Base-by-base conservation (phyloP, 2,888 invertebrate species). In the Tiliacea citrago region DNA sequence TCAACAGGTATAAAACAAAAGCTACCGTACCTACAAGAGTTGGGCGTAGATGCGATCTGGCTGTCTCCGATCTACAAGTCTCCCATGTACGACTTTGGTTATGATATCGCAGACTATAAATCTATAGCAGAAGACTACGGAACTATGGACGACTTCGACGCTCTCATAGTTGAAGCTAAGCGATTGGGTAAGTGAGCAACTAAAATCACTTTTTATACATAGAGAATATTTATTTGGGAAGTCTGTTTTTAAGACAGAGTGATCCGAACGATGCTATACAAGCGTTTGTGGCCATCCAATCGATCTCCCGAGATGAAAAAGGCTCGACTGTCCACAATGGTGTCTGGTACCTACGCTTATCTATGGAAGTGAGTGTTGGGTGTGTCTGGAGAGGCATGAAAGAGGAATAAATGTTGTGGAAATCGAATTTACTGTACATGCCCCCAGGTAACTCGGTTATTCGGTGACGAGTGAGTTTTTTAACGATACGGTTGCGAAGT, bases 41-140 rank as follows among this genome's bases (percentile, higher is more conserved):
- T 97, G 0, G 97, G 97, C 0, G 95, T 97, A 0, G 97, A 96
- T 3, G 97, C 97, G 0, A 92, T 98, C 55, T 98, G 98, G 98
- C 84, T 98, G 55, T 98, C 97, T 2, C 98, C 98, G 0, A 97
- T 98, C 72, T 98, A 97, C 93, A 95, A 96, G 63, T 98, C 98
- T 0, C 98, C 98, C 0, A 98, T 98, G 98, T 96, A 96, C 29
- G 98, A 98, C 91, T 98, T 98, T 88, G 98, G 98, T 0, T 98
- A 98, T 88, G 98, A 98, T 88, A 97, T 98, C 74, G 93, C 97
- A 0, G 97, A 98, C 92, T 98, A 97, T 89, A 96, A 93, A 0
- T 94, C 95, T 13, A 97, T 98, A 49, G 97, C 98, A 24, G 94
- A 97, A 0, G 96, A 97, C 63, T 98, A 97, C 90, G 98, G 98